Percentiles rank a stretch among this genome's conserved stretches.
These are phyloP conservation scores for Eulithis testata DNA, from an alignment of 2,888 invertebrate genomes.

Conservation along the genomic window DNA sequence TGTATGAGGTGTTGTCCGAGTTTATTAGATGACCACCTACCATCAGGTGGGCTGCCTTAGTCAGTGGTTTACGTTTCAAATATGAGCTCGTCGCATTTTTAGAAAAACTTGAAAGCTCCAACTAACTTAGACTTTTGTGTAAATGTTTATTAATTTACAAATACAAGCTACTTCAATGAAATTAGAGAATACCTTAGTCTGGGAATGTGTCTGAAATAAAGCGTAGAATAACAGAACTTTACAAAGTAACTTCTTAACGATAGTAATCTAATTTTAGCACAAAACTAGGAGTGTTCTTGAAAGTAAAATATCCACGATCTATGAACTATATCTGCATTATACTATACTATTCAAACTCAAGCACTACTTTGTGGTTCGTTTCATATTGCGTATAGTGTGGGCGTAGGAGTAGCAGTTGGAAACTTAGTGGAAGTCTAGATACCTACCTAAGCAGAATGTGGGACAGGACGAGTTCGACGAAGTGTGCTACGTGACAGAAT, in stretches of 20 bases:
- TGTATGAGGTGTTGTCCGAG: no score
- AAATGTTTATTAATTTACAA: not conserved
- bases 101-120: no score
- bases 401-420: no score
- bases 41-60: no score
- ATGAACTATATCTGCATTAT: not conserved
- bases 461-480: not conserved
- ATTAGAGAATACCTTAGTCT: no score
- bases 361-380: no score
- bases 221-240: not conserved
- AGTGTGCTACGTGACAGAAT: conserved; percentile 1
- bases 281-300: not conserved
- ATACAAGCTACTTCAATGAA: no score
- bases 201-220: not conserved
- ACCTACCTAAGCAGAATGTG: not conserved
- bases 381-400: not conserved
- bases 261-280: not conserved
- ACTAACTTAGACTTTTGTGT: not conserved
- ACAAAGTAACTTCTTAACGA: not conserved
- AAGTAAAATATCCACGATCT: not conserved
- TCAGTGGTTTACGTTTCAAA: no score
- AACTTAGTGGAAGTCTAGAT: no score
- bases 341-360: no score
- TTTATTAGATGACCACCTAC: no score
- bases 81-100: no score